Evolutionary conservation across 64 coral and sea anemone genomes (phyloP).

Genomic region (Dendronephthya gigantea): DNA sequence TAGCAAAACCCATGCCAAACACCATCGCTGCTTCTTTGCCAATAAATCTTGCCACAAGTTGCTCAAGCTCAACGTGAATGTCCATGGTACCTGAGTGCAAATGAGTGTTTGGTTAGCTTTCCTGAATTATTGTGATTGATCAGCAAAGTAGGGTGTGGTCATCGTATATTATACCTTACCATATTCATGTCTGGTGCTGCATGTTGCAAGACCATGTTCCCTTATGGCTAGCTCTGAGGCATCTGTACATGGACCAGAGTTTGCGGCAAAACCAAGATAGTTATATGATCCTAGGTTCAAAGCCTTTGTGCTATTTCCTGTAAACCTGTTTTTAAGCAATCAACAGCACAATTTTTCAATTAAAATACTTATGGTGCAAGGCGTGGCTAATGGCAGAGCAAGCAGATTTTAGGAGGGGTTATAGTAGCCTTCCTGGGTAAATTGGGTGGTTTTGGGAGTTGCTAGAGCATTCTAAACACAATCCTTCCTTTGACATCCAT

Average conservation of each 20-base stretch:
- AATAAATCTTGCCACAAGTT: slow-evolving; percentile 78
- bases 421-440: too few relatives aligned
- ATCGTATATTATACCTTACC: too few relatives aligned
- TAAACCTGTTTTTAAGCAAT: slow-evolving; percentile 13
- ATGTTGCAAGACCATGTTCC: slow-evolving; percentile 55
- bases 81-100: slow-evolving; percentile 62
- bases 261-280: slow-evolving; percentile 92
- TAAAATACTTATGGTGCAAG: too few relatives aligned
- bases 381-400: too few relatives aligned
- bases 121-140: not conserved
- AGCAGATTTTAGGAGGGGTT: too few relatives aligned
- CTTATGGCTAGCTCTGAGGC: slow-evolving; percentile 47
- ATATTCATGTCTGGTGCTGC: slow-evolving; percentile 82
- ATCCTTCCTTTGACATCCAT: not conserved
- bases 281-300: slow-evolving; percentile 96
- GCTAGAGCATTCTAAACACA: too few relatives aligned
- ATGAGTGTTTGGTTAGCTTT: not conserved
- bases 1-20: slow-evolving; percentile 99
- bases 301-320: slow-evolving; percentile 43
- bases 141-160: too few relatives aligned
- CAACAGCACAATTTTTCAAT: too few relatives aligned
- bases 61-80: slow-evolving; percentile 72
- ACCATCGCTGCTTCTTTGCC: slow-evolving; percentile 73
- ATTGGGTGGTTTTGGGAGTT: too few relatives aligned
- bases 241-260: slow-evolving; percentile 77